A percentile compares a stretch with the other conserved stretches of the same genome.
Evolutionary conservation across 2,113 vertebrate genomes (phyloP).

Genomic region (Corythornis vintsioides): DNA sequence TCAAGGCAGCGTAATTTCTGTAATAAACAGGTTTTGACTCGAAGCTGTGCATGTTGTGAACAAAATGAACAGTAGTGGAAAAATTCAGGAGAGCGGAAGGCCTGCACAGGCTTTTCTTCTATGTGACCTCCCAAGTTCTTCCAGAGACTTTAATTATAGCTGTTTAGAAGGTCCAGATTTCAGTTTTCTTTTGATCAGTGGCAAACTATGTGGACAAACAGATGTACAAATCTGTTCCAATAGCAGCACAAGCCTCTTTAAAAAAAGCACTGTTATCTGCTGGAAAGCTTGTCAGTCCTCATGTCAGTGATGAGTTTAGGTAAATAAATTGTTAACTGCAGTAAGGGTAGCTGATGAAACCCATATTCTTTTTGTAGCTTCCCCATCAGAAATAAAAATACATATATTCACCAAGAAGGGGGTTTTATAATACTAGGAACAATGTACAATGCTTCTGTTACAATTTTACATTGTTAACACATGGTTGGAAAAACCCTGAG

Average conservation of each 20-base stretch:
- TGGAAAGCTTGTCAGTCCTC: not conserved
- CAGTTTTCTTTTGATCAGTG: not conserved
- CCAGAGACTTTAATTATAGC: not conserved
- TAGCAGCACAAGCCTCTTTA: not conserved
- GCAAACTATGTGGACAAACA: not conserved
- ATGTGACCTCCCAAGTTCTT: not conserved
- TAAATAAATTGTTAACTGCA: not conserved
- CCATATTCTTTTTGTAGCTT: not conserved
- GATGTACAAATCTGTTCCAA: not conserved
- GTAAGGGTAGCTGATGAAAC: not conserved
- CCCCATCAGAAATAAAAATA: not conserved
- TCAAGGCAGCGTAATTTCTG: not conserved
- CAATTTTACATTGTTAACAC: not conserved
- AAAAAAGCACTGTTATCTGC: not conserved
- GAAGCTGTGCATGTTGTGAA: not conserved
- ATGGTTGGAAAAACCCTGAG: not conserved
- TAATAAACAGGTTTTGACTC: not conserved
- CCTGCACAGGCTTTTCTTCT: not conserved
- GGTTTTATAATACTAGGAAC: not conserved
- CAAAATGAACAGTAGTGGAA: not conserved
- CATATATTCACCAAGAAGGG: not conserved
- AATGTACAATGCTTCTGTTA: accelerated
- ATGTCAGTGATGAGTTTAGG: not conserved
- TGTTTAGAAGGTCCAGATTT: not conserved
- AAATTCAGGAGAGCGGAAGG: not conserved